Percentiles rank a stretch among this genome's conserved stretches.
Evolutionary conservation across 1,140 invertebrate species (phyloP).

Genomic region (Aphis gossypii): DNA sequence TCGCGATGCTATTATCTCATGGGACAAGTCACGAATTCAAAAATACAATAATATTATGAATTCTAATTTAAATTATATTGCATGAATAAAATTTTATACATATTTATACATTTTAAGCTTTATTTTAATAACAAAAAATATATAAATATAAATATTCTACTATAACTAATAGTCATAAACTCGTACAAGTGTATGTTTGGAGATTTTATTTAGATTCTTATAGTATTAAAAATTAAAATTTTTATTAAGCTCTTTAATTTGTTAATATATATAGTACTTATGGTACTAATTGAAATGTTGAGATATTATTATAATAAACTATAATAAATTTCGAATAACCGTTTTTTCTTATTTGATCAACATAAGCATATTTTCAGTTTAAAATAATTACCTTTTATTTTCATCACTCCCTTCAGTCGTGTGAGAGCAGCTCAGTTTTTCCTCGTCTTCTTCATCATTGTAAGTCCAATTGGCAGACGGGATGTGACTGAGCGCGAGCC

Average conservation of each 20-base stretch:
- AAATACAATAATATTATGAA: background rate
- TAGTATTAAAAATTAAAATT: background rate
- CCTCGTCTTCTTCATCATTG: slow-evolving; percentile 64
- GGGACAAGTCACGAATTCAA: background rate
- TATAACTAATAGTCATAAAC: background rate
- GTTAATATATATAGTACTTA: background rate
- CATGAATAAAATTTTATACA: too few relatives aligned
- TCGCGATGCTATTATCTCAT: background rate
- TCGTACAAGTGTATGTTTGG: background rate
- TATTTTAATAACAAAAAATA: background rate
- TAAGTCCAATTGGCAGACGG: slow-evolving; percentile 56
- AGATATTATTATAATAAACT: background rate
- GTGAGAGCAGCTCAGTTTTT: slow-evolving; percentile 62
- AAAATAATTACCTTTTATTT: slow-evolving; percentile 68
- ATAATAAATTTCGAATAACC: background rate
- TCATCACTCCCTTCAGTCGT: slow-evolving; percentile 66
- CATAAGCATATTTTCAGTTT: background rate
- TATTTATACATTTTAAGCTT: too few relatives aligned
- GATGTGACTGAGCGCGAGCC: slow-evolving; percentile 48
- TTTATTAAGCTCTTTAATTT: background rate
- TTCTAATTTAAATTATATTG: background rate
- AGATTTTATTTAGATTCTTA: background rate
- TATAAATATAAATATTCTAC: background rate
- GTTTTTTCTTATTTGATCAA: background rate
- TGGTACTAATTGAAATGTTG: background rate